A percentile compares a stretch with the other conserved stretches of the same genome.
Conservation (phyloP, 2,888 invertebrate species). For the Xanthia icteritia region DNA sequence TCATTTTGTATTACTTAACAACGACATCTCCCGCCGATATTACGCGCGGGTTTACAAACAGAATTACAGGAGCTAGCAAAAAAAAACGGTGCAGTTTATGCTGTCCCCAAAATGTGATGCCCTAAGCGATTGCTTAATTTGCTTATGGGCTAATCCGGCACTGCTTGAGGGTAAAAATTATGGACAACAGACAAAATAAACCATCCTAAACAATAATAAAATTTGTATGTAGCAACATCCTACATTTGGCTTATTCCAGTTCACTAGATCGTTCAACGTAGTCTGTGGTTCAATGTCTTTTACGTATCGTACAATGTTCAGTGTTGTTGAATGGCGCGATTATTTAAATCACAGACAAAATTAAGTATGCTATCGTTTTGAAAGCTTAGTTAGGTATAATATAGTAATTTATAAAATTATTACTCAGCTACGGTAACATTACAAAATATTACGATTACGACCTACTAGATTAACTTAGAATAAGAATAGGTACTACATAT, state of each 20-base stretch:
- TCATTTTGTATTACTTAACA: too few relatives aligned
- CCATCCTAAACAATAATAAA: not conserved
- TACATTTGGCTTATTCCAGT: not conserved
- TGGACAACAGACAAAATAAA: too few relatives aligned
- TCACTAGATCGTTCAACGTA: not conserved
- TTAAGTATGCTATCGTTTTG: not conserved
- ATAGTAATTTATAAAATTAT: not conserved
- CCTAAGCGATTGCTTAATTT: too few relatives aligned
- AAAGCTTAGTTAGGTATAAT: not conserved
- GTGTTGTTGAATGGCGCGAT: slow-evolving; percentile 3
- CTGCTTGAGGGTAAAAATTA: not conserved
- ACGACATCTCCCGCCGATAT: too few relatives aligned
- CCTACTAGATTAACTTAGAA: not conserved
- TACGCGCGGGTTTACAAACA: too few relatives aligned
- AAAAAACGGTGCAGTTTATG: too few relatives aligned
- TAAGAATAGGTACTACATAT: not conserved
- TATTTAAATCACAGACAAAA: slow-evolving; percentile 1
- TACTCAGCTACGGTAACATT: not conserved
- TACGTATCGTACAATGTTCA: not conserved
- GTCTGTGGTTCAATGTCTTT: too few relatives aligned
- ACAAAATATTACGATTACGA: not conserved
- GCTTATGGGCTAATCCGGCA: too few relatives aligned
- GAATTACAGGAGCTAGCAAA: too few relatives aligned
- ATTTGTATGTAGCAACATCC: not conserved
- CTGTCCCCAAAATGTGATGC: too few relatives aligned